Evolutionary conservation across 2,113 vertebrate genomes (phyloP), one percentile per base, ranked within the genome.

Genomic region (Numida meleagris): DNA sequence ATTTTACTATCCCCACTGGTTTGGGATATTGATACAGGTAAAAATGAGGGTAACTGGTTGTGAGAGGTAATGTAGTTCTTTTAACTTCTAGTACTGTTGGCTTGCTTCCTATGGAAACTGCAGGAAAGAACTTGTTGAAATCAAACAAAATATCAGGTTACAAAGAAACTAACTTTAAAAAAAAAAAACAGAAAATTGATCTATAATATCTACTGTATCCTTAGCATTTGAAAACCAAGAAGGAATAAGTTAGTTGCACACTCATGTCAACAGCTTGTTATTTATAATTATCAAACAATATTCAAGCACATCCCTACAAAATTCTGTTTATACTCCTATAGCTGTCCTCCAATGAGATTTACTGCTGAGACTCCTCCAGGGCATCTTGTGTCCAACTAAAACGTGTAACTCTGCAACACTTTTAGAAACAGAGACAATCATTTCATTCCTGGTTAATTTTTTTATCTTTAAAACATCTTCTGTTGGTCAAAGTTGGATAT

Each of bases 391-490:
- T 34, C 19, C 17, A 38, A 81, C 50, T 46, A 29, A 79, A 75
- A 45, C 0, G 0, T 27, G 2, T 6, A 31, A 16, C 40, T 82
- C 45, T 61, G 25, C 6, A 12, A 18, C 18, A 50, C 14, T 6
- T 72, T 62, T 48, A 57, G 43, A 50, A 80, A 48, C 50, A 59
- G 40, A 53, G 29, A 9, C n/a, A 71, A 9, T 25, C 25, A 14
- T 48, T 66, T 12, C 19, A 42, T 38, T 66, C 33, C 23, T 38
- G 20, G 25, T 31, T 65, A 58, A 58, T 55, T 53, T 81, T 81
- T 50, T 57, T 40, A 21, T 40, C 53, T 27, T 67, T 62, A 46
- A 68, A 78, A 14, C 8, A 4, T 11, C 13, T 3, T 42, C 11
- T 9, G 3, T 17, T n/a, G n/a, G 40, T 40, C 14, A 17, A 57